These are phyloP conservation scores for Zapus hudsonius DNA, from an alignment of 2,113 vertebrate genomes.

Conservation along the genomic window DNA sequence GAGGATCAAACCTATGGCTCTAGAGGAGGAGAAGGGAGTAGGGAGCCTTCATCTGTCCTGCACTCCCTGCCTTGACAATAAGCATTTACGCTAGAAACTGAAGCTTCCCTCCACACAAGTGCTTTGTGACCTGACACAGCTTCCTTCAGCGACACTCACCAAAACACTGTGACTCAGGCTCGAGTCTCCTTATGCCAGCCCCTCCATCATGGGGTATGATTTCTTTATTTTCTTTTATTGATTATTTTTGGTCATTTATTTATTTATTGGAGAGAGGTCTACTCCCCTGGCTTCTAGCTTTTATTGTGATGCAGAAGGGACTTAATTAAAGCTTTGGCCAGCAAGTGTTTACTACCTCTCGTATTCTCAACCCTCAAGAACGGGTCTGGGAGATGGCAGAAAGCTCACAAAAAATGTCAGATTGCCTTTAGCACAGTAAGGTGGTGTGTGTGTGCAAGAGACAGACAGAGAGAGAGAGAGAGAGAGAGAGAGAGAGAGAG, in stretches of 20 bases:
- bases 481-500: too few species aligned
- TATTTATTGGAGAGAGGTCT: not conserved
- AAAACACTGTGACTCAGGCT: conserved; percentile 67
- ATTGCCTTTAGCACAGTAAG: conserved; percentile 60
- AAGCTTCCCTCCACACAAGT: conserved; percentile 69
- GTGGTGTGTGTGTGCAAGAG: conserved; percentile 3
- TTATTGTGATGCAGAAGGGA: conserved; percentile 60
- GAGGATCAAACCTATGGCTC: conserved; percentile 55
- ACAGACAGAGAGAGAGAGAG: not conserved
- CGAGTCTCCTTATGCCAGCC: conserved; percentile 11
- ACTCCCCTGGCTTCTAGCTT: not conserved
- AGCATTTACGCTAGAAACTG: conserved; percentile 70
- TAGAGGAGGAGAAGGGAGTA: conserved; percentile 6
- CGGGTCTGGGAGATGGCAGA: conserved; percentile 60
- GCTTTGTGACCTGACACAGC: conserved; percentile 48
- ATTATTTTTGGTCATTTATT: not conserved
- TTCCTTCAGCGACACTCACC: conserved; percentile 51
- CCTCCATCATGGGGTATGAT: not conserved
- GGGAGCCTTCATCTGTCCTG: conserved; percentile 63
- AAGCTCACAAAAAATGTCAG: conserved; percentile 76
- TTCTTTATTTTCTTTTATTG: not conserved
- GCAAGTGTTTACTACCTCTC: conserved; percentile 72
- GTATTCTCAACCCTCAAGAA: conserved; percentile 65
- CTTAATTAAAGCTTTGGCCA: conserved; percentile 65
- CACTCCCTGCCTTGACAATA: conserved; percentile 62